phyloP scores from a whole-genome alignment of 2,797 vertebrate species.

The Bucorvus abyssinicus region DNA sequence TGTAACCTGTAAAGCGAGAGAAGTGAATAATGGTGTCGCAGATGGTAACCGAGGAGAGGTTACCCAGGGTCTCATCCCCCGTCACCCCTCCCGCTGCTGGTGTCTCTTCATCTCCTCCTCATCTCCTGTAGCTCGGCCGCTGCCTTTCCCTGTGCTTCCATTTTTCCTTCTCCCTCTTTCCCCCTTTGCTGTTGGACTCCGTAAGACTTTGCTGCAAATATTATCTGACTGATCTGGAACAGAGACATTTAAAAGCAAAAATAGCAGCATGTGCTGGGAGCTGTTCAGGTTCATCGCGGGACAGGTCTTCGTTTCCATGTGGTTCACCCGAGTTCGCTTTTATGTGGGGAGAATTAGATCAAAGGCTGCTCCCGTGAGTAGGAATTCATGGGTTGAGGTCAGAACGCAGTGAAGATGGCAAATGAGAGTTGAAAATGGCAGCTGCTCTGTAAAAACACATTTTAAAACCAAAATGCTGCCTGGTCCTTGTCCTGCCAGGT shows the following conservation, averaged over 20 bases:
- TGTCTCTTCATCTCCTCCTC: not conserved
- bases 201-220: not conserved
- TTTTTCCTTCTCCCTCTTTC: not conserved
- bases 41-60: fast-evolving
- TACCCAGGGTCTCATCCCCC: not conserved
- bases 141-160: not conserved
- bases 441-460: not conserved
- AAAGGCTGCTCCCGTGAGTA: fast-evolving
- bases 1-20: not conserved
- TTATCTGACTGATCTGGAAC: not conserved
- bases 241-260: not conserved
- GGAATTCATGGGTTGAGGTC: not conserved
- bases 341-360: not conserved
- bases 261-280: not conserved
- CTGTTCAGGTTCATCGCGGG: not conserved
- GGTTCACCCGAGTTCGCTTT: not conserved
- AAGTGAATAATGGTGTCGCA: fast-evolving
- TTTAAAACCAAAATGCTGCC: not conserved
- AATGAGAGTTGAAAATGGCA: not conserved
- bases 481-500: not conserved
- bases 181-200: not conserved
- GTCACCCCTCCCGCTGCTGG: fast-evolving
- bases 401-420: not conserved
- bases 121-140: not conserved
- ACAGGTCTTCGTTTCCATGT: not conserved